Conservation (phyloP, 2,888 invertebrate genomes). For the Drosophila robusta region DNA sequence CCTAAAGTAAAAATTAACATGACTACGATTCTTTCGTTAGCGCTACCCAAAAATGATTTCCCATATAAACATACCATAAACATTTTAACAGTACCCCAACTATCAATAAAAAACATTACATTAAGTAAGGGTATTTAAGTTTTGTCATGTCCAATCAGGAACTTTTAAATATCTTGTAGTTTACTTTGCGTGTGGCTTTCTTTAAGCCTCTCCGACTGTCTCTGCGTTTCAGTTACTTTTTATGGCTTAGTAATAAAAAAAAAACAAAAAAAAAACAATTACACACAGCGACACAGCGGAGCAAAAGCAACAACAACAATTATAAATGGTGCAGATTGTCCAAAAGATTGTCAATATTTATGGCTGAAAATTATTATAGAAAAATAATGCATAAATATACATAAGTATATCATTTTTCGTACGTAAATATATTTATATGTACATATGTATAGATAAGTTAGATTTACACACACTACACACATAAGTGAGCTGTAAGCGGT, state of each 20-base stretch:
- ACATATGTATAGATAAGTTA: constrained; percentile 1
- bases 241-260: constrained; percentile 68
- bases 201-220: constrained; percentile 33
- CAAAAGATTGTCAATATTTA: constrained; percentile 73
- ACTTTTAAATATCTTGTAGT: constrained; percentile 14
- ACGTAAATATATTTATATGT: not conserved
- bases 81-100: too few relatives aligned
- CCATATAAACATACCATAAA: too few relatives aligned
- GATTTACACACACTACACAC: not conserved
- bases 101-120: not conserved
- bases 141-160: not conserved
- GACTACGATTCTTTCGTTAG: too few relatives aligned
- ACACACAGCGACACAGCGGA: constrained; percentile 48
- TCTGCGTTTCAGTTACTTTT: constrained; percentile 62
- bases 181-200: constrained; percentile 62
- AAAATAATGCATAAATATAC: constrained; percentile 40
- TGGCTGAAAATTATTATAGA: constrained; percentile 61
- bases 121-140: constrained; percentile 22
- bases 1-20: too few relatives aligned
- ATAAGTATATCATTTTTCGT: constrained; percentile 31
- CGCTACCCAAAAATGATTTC: too few relatives aligned
- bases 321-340: constrained; percentile 63
- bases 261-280: constrained; percentile 20
- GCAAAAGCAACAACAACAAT: constrained; percentile 53
- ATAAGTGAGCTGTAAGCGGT: constrained; percentile 38